phyloP scores from a whole-genome alignment of 2,888 invertebrate species.

The Sycophila texana region DNA sequence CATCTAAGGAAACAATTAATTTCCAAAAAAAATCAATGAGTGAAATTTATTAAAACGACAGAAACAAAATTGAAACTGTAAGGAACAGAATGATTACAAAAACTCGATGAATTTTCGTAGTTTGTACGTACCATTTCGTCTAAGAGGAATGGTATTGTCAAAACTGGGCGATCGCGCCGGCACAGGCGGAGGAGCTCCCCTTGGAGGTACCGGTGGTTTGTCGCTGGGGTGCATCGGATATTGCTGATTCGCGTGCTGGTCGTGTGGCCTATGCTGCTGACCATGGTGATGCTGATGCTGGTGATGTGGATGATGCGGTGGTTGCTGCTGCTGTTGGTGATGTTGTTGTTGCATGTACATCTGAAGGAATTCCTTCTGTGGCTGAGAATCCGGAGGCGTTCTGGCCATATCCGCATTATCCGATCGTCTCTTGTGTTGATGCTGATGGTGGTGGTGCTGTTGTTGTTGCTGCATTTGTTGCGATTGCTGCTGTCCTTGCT shows the following conservation, averaged over 20 bases:
- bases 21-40: no score
- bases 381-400: slow-evolving; percentile 68
- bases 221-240: slow-evolving; percentile 69
- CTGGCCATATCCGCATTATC: slow-evolving; percentile 67
- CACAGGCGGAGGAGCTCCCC: slow-evolving; percentile 79
- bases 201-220: slow-evolving; percentile 79
- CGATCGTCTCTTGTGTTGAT: slow-evolving; percentile 70
- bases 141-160: slow-evolving; percentile 69
- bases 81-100: no score
- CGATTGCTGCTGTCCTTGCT: background rate
- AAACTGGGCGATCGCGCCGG: slow-evolving; percentile 75
- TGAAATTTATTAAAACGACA: no score
- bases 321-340: slow-evolving; percentile 59
- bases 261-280: slow-evolving; percentile 74
- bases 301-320: slow-evolving; percentile 76
- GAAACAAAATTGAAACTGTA: no score
- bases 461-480: slow-evolving; percentile 69
- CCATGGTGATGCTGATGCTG: slow-evolving; percentile 74
- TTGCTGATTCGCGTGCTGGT: slow-evolving; percentile 63
- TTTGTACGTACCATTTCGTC: slow-evolving; percentile 68
- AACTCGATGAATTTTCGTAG: background rate
- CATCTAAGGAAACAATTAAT: slow-evolving; percentile 59
- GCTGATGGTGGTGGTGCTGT: slow-evolving; percentile 72
- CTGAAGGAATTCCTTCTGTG: slow-evolving; percentile 78
- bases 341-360: slow-evolving; percentile 73